phyloP scores from a whole-genome alignment of 1,140 invertebrate species.

The Artemia franciscana region DNA sequence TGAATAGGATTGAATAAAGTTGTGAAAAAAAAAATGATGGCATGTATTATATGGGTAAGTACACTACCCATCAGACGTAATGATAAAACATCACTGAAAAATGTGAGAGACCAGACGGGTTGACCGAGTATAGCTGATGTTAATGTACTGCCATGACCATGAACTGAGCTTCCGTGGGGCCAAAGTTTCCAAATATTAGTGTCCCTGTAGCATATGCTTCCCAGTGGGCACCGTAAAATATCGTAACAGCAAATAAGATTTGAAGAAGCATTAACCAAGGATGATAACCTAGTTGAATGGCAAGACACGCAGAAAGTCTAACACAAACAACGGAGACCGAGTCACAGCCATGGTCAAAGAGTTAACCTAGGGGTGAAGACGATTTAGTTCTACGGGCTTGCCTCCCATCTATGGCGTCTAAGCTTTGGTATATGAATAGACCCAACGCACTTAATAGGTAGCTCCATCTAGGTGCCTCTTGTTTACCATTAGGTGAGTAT shows the following conservation, averaged over 20 bases:
- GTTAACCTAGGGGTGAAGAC: slow-evolving; percentile 78
- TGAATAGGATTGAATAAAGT: no score
- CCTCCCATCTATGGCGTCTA: slow-evolving; percentile 99
- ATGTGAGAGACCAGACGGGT: slow-evolving; percentile 53
- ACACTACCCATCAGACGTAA: no score
- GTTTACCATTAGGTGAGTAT: slow-evolving; percentile 49
- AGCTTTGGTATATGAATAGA: slow-evolving; percentile 89
- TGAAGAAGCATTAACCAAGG: slow-evolving; percentile 84
- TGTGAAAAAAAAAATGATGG: no score
- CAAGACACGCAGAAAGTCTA: slow-evolving; percentile 69
- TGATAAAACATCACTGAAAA: no score
- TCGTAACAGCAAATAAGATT: slow-evolving; percentile 70
- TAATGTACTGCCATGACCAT: slow-evolving; percentile 72
- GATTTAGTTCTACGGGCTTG: slow-evolving; percentile 85
- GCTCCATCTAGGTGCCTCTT: slow-evolving; percentile 67
- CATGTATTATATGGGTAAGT: no score
- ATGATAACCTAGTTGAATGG: slow-evolving; percentile 68
- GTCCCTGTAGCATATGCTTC: slow-evolving; percentile 87
- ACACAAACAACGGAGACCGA: slow-evolving; percentile 89
- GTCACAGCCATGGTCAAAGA: slow-evolving; percentile 99
- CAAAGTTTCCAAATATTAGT: slow-evolving; percentile 75
- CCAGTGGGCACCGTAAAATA: slow-evolving; percentile 99
- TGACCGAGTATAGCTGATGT: slow-evolving; percentile 67
- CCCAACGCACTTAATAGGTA: slow-evolving; percentile 75
- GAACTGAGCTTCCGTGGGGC: slow-evolving; percentile 95